Conservation (phyloP, 2,113 vertebrate genomes). For the Myodes glareolus region DNA sequence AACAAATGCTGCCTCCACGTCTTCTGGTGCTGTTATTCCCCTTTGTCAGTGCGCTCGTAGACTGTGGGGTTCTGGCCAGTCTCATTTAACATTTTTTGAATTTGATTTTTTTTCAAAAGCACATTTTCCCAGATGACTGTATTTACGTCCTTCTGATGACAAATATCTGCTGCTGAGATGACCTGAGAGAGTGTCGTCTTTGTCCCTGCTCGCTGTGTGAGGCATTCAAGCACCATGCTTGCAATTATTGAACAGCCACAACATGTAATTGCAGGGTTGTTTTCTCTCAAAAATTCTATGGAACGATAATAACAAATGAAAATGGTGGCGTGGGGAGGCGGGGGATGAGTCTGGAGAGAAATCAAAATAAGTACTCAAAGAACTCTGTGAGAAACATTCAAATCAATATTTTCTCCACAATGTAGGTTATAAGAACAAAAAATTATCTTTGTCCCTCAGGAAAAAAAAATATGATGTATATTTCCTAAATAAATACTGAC, state of each 20-base stretch:
- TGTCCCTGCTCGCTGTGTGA: fast-evolving
- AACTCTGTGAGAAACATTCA: background rate
- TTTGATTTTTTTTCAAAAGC: background rate
- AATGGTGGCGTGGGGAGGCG: background rate
- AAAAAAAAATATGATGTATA: background rate
- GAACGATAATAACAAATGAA: slow-evolving; percentile 3
- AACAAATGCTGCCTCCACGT: background rate
- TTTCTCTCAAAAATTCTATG: slow-evolving; percentile 52
- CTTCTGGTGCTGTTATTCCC: background rate
- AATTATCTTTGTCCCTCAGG: slow-evolving; percentile 6
- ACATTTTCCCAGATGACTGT: background rate
- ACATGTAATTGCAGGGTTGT: slow-evolving; percentile 36
- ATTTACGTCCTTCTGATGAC: slow-evolving; percentile 15
- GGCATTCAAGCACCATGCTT: background rate
- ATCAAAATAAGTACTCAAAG: background rate
- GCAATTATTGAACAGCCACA: slow-evolving; percentile 45
- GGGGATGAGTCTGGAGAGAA: slow-evolving; percentile 23
- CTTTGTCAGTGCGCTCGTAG: background rate
- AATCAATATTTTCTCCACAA: slow-evolving; percentile 3
- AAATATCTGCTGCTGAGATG: background rate
- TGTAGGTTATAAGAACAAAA: slow-evolving; percentile 15
- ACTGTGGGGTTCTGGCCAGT: background rate
- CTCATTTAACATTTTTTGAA: slow-evolving; percentile 27
- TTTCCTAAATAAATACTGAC: background rate
- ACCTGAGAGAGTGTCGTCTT: slow-evolving; percentile 37